Conservation (phyloP, 2,113 vertebrate genomes). For the Poeciliopsis prolifica region DNA sequence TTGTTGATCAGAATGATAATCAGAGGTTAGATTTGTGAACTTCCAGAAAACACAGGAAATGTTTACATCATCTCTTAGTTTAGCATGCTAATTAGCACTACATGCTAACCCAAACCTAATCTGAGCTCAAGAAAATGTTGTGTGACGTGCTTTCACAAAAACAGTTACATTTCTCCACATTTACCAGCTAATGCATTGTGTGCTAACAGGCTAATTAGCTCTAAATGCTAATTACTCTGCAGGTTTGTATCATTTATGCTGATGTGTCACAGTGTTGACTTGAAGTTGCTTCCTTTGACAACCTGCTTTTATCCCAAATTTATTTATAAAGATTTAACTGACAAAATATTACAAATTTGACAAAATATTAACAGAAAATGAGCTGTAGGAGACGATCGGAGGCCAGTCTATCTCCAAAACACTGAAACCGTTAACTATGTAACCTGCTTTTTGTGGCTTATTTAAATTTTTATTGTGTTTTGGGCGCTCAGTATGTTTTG, state of each 20-base stretch:
- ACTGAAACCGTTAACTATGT: background rate
- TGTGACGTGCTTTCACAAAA: background rate
- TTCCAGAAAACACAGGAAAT: no score
- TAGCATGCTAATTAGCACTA: no score
- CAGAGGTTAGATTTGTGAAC: no score
- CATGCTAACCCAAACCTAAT: no score
- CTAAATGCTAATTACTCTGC: background rate
- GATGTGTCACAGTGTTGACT: background rate
- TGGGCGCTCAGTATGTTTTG: constrained; percentile 8
- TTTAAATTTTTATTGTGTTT: background rate
- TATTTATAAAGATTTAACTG: background rate
- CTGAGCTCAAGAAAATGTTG: no score
- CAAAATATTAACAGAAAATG: background rate
- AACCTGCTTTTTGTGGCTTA: background rate
- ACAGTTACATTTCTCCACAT: background rate
- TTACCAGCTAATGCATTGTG: background rate
- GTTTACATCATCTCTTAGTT: no score
- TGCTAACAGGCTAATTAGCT: background rate
- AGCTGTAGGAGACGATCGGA: no score
- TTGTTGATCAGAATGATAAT: no score
- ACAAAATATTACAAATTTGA: background rate
- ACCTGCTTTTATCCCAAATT: background rate
- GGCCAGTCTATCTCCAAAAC: background rate
- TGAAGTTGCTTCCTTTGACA: background rate
- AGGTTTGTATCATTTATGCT: no score